These are phyloP conservation scores for Hartigia nigra DNA, from an alignment of 2,888 invertebrate genomes.

Conservation along the genomic window DNA sequence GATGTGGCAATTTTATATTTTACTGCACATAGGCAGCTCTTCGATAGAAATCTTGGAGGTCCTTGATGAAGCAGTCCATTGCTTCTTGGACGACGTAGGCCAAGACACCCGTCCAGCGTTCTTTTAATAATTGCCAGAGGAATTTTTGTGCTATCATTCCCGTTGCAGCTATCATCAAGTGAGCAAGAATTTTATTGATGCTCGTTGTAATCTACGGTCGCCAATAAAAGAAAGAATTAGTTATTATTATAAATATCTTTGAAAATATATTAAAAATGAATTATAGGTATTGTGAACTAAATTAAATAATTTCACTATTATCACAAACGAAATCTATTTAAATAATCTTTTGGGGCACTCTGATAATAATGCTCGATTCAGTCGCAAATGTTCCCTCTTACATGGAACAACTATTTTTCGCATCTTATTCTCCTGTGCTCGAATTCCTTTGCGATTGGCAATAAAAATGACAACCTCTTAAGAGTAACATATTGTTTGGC, in stretches of 20 bases:
- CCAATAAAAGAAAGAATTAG: neutral
- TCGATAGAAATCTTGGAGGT: constrained; percentile 1
- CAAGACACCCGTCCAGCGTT: constrained; percentile 24
- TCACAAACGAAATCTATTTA: neutral
- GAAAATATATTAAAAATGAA: neutral
- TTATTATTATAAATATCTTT: neutral
- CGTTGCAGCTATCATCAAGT: constrained; percentile 9
- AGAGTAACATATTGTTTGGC: no score
- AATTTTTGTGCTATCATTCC: constrained; percentile 14
- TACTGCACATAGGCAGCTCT: neutral
- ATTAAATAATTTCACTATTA: no score
- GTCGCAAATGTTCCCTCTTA: no score
- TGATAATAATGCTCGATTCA: no score
- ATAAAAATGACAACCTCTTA: no score
- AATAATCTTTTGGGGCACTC: neutral
- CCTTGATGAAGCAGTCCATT: constrained; percentile 22
- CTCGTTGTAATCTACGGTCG: constrained; percentile 20
- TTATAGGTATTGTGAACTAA: no score
- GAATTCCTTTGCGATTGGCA: no score
- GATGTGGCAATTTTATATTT: neutral
- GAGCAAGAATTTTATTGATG: constrained; percentile 7
- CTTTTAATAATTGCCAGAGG: constrained; percentile 18
- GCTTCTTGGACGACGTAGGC: constrained; percentile 26
- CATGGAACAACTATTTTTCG: no score
- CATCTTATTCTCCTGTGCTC: no score